These are phyloP conservation scores for Ursus arctos DNA, from an alignment of 2,113 vertebrate genomes.

Conservation along the genomic window DNA sequence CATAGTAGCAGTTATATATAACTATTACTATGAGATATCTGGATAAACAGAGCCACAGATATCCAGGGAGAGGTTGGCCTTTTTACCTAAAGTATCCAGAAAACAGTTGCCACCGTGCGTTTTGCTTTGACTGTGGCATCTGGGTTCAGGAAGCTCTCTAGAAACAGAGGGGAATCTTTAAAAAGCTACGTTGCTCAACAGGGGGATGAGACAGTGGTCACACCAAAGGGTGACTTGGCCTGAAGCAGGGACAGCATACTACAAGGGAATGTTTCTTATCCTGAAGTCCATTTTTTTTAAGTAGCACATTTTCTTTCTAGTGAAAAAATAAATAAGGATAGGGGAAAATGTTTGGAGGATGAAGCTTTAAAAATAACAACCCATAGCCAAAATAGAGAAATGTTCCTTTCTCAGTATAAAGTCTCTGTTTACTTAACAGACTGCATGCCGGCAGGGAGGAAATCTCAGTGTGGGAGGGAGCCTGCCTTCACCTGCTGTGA, in stretches of 20 bases:
- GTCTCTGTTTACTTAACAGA: slow-evolving; percentile 70
- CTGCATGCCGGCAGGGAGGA: slow-evolving; percentile 57
- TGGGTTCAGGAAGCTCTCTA: background rate
- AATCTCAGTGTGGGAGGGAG: slow-evolving; percentile 48
- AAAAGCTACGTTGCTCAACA: background rate
- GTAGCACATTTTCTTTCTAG: slow-evolving; percentile 69
- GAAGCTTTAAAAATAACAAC: slow-evolving; percentile 80
- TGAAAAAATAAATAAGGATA: slow-evolving; percentile 69
- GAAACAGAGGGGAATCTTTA: background rate
- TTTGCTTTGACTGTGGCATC: background rate
- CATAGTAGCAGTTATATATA: background rate
- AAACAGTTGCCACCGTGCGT: background rate
- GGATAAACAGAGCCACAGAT: background rate
- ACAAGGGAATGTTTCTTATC: slow-evolving; percentile 17
- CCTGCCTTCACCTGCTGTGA: slow-evolving; percentile 53
- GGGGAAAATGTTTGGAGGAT: slow-evolving; percentile 65
- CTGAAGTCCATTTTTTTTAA: background rate
- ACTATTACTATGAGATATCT: background rate
- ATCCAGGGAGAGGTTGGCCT: background rate
- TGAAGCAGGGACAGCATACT: background rate
- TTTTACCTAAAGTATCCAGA: background rate
- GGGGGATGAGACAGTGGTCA: background rate
- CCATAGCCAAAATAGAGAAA: slow-evolving; percentile 80
- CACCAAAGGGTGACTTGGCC: background rate
- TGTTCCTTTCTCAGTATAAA: slow-evolving; percentile 61